These are phyloP conservation scores for Rhorus exstirpatorius DNA, from an alignment of 2,888 invertebrate genomes.

Conservation along the genomic window DNA sequence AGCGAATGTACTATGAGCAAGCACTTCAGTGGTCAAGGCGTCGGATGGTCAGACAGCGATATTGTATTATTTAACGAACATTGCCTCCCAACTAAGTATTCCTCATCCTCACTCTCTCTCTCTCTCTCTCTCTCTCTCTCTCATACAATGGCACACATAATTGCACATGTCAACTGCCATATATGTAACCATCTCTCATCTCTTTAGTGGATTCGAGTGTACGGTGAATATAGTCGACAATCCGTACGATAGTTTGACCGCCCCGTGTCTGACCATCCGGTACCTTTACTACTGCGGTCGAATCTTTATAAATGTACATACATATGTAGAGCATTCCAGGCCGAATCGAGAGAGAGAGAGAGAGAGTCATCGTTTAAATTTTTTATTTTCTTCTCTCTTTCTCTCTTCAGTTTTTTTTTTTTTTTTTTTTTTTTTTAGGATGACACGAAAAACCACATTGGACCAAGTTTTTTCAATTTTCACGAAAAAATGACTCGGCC, in stretches of 20 bases:
- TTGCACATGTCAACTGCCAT: not conserved
- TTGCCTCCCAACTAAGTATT: not conserved
- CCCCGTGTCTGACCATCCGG: constrained; percentile 46
- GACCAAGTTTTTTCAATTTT: no score
- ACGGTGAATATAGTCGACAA: constrained; percentile 8
- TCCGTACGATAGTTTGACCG: constrained; percentile 14
- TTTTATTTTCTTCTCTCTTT: not conserved
- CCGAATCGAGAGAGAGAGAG: not conserved
- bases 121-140: not conserved
- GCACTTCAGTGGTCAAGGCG: constrained; percentile 31
- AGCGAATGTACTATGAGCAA: constrained; percentile 1
- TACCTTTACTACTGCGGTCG: constrained; percentile 26
- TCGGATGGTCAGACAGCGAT: constrained; percentile 43
- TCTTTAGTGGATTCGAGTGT: constrained; percentile 4
- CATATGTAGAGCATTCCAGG: not conserved
- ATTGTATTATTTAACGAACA: constrained; percentile 47
- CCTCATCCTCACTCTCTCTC: not conserved
- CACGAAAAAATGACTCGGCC: no score
- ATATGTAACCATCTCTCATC: not conserved
- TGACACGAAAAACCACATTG: no score
- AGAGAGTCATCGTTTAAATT: not conserved
- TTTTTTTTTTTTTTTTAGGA: no score
- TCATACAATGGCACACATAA: no score
- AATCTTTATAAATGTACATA: constrained; percentile 5
- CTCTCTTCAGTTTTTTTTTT: no score